Percentiles rank a stretch among this genome's conserved stretches.
Evolutionary conservation across 2,888 invertebrate genomes (phyloP).

Genomic region (Notodonta ziczac): DNA sequence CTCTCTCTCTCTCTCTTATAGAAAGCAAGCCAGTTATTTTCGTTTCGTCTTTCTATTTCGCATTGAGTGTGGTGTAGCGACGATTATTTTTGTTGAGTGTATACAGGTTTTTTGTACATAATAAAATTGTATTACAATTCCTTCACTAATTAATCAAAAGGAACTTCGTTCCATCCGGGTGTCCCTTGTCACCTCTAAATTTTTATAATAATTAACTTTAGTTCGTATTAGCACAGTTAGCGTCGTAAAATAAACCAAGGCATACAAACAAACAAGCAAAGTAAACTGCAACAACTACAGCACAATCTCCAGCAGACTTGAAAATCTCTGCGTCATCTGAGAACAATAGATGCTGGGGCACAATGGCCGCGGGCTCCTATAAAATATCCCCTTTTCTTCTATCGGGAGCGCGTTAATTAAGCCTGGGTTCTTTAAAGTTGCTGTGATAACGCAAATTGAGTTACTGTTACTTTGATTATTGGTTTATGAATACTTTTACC

Average conservation of each 20-base stretch:
- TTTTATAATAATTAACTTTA: no score
- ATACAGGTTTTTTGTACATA: no score
- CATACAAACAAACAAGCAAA: background rate
- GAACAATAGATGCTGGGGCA: constrained; percentile 35
- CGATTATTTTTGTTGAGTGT: no score
- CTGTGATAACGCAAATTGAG: constrained; percentile 10
- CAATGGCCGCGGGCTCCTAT: constrained; percentile 31
- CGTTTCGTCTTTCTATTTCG: no score
- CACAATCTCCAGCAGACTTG: constrained; percentile 27
- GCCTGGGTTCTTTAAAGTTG: constrained; percentile 30
- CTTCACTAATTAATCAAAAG: no score
- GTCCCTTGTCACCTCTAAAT: no score
- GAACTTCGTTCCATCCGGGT: no score
- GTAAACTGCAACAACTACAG: constrained; percentile 12
- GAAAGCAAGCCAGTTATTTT: no score
- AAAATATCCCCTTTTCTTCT: constrained; percentile 36
- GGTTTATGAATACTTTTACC: constrained; percentile 3
- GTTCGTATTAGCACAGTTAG: no score
- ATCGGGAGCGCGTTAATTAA: constrained; percentile 44
- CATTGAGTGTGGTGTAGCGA: no score
- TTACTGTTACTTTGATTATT: constrained; percentile 1
- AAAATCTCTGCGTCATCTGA: constrained; percentile 35
- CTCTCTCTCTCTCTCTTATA: no score
- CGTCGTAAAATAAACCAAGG: background rate
- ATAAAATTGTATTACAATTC: no score